Base-by-base conservation (phyloP, 2,797 vertebrate genomes). In the Coregonus suidteri region DNA sequence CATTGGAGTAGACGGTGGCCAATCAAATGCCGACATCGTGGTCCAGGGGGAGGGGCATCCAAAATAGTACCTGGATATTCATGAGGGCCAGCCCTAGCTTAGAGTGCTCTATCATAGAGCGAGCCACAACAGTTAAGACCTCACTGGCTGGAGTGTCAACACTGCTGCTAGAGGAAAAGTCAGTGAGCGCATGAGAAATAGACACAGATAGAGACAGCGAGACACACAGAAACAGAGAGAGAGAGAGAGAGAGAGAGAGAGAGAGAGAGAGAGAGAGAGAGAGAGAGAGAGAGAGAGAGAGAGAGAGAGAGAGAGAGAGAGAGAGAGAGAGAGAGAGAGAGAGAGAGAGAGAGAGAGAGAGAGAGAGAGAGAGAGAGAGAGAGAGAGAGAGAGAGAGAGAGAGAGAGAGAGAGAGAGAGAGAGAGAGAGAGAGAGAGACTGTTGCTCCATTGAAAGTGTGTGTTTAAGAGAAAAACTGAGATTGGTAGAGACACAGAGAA, bases 1-100 rank as follows among this genome's bases (percentile, higher is more conserved):
- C 74, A 93, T 89, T 92, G 90, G 91, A 84, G 83, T 4, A 83
- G 74, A 53, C 11, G 1, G 3, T 65, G 81, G 83, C 92, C 91
- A 90, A 91, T 90, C 70, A 76, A 51, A 75, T 13, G 77, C 4
- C 64, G 7, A 80, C 83, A 84, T 80, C 31, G 35, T 37, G 30
- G 56, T 80, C 72, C 7, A 77, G 78, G 69, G 86, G 88, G 90
- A 73, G 80, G 87, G 85, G 79, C 86, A 85, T 88, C 88, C 87
- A 90, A 89, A 92, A 82, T 14, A 18, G 76, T 71, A 75, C 74
- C 73, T 82, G 81, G 77, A 82, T 79, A 76, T 84, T 86, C 79
- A 84, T 75, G 81, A 83, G 81, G 85, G 73, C 81, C 75, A 78
- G 80, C 70, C 78, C 30, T 77, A 75, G 83, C 88, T 83, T 66